phyloP scores from a whole-genome alignment of 2,113 vertebrate genomes.

The Melierax canorus region DNA sequence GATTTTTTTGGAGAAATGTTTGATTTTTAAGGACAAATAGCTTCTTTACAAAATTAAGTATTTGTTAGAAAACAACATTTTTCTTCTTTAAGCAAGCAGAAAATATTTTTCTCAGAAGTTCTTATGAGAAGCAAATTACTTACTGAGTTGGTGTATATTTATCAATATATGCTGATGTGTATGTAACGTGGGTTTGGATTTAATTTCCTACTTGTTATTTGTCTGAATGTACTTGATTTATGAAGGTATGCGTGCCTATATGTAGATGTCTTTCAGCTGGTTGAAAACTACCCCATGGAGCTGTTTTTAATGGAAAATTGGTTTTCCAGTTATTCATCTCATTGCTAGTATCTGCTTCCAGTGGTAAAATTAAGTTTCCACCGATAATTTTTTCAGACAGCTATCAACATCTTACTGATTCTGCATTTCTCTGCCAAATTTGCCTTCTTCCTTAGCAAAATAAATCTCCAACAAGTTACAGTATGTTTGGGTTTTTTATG shows the following conservation, averaged over 20 bases:
- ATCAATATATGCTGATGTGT: not conserved
- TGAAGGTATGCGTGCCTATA: not conserved
- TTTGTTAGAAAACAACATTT: not conserved
- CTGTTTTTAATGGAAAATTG: not conserved
- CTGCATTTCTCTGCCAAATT: not conserved
- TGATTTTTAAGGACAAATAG: not conserved
- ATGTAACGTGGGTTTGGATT: not conserved
- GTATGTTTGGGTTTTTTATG: not conserved
- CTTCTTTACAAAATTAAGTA: not conserved
- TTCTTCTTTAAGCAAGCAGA: not conserved
- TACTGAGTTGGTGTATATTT: not conserved
- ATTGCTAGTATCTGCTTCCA: not conserved
- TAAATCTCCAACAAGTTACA: not conserved
- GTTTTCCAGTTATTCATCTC: not conserved
- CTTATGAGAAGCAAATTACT: not conserved
- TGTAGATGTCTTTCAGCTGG: not conserved
- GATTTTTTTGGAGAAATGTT: too few relatives aligned
- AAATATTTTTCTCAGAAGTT: not conserved
- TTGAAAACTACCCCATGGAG: not conserved
- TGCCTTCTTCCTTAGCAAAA: constrained; percentile 10
- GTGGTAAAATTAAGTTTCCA: constrained; percentile 14
- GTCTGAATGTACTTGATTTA: not conserved
- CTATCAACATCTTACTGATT: not conserved
- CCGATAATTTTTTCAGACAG: not conserved
- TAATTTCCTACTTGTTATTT: not conserved